Conservation (phyloP, 2,888 invertebrate species). For the Palloptera scutellata region DNA sequence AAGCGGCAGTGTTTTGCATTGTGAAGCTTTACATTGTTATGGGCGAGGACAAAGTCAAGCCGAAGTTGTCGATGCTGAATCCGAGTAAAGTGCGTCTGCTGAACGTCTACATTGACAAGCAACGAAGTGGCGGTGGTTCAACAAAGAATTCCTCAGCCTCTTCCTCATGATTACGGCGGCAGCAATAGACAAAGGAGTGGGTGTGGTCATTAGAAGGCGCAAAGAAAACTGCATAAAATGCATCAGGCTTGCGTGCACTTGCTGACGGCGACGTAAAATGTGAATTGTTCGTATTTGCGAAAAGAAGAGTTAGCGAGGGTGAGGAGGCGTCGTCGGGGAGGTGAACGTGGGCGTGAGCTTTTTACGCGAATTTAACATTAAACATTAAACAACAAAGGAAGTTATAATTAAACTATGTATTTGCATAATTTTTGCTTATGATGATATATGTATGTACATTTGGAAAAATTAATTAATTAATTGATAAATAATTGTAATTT, state of each 20-base stretch:
- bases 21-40: slow-evolving; percentile 90
- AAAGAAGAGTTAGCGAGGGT: no score
- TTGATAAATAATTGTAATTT: slow-evolving; percentile 31
- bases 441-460: slow-evolving; percentile 22
- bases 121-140: slow-evolving; percentile 55
- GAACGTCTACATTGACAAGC: slow-evolving; percentile 59
- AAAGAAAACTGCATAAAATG: no score
- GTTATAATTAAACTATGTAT: slow-evolving; percentile 13
- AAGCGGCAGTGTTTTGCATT: slow-evolving; percentile 97
- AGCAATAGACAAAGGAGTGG: not conserved
- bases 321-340: no score
- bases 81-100: slow-evolving; percentile 76
- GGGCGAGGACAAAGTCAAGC: slow-evolving; percentile 84
- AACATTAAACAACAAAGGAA: not conserved
- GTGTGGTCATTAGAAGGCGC: not conserved
- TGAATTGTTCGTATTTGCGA: no score
- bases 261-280: no score
- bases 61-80: slow-evolving; percentile 81
- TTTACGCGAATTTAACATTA: slow-evolving; percentile 15
- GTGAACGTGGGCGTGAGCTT: no score
- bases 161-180: slow-evolving; percentile 54
- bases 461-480: slow-evolving; percentile 26
- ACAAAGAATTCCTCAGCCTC: slow-evolving; percentile 60
- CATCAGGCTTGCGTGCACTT: no score
- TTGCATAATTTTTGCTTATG: slow-evolving; percentile 26